Conservation (phyloP, 2,888 invertebrate genomes). For the Andrena praecox region DNA sequence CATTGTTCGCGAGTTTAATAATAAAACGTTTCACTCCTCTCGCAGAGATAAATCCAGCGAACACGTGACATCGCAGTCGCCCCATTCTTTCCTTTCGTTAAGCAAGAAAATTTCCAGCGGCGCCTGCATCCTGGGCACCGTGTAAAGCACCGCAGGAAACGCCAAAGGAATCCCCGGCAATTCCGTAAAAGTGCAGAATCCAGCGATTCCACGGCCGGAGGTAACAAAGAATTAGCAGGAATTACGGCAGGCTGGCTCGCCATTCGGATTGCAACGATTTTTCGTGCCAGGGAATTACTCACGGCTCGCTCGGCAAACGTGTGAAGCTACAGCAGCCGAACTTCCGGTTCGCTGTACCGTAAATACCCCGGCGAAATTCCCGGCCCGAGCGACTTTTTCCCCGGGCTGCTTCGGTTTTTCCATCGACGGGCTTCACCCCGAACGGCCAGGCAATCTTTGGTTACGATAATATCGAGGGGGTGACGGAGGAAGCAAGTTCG, state of each 20-base stretch:
- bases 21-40: too few species aligned
- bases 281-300: conserved; percentile 56
- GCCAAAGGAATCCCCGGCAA: too few species aligned
- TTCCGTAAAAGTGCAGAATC: too few species aligned
- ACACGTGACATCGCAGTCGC: too few species aligned
- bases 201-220: background rate
- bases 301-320: conserved; percentile 27
- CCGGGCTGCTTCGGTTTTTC: background rate
- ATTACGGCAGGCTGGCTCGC: conserved; percentile 18
- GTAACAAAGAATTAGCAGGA: conserved; percentile 33
- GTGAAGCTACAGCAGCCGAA: background rate
- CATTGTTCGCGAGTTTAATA: too few species aligned
- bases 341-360: conserved; percentile 44
- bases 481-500: conserved; percentile 39
- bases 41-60: too few species aligned
- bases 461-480: conserved; percentile 27
- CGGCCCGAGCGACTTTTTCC: conserved; percentile 7
- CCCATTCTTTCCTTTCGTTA: too few species aligned
- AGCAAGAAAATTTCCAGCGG: too few species aligned
- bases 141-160: too few species aligned
- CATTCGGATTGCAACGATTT: conserved; percentile 51
- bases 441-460: conserved; percentile 16
- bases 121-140: too few species aligned
- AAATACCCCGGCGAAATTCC: conserved; percentile 31
- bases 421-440: background rate